Evolutionary conservation across 2,888 invertebrate species (phyloP), one percentile per base, ranked within the genome.

Genomic region (Torymus auratus): DNA sequence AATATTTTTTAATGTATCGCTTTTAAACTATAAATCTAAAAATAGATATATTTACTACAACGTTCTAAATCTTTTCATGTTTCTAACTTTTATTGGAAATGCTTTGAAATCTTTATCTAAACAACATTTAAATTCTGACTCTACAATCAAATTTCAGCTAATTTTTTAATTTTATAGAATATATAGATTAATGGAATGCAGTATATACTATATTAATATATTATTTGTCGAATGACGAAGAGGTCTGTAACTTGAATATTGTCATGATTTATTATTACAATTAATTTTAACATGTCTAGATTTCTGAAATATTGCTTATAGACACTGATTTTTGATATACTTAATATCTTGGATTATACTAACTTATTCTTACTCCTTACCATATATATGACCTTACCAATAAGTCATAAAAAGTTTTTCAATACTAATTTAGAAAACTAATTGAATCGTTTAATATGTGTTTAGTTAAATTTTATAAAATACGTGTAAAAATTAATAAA

Each of bases 241-340:
- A 28, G 56, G n/a, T 77, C 11, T 76, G 41, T 7, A 71, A 62
- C n/a, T 52, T 56, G n/a, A 10, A 75, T 81, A 81, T 81, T 81
- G 81, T 81, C 78, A 78, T 78, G 61, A 71, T 78, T 74, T 78
- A 67, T 69, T 68, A 52, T 73, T 73, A 73, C 23, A 64, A 69
- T 77, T 68, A 23, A 50, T 50, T 80, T 67, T 14, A 70, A 23
- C 17, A 69, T 70, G 78, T 78, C 78, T 81, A 81, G 81, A 20
- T 70, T 61, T 67, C 71, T 52, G n/a, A 62, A 56, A 17, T 70
- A 69, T 65, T 69, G 55, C 50, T 61, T 78, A 56, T 11, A 69
- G 15, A 68, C 20, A 28, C 10, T 56, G 70, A 55, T 41, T 5
- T 53, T 55, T 23, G n/a, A 52, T 53, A 60, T 0, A 20, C 14